Percentiles rank a stretch among this genome's conserved stretches.
Evolutionary conservation across 2,888 invertebrate genomes (phyloP).

Genomic region (Cataglyphis albicans): DNA sequence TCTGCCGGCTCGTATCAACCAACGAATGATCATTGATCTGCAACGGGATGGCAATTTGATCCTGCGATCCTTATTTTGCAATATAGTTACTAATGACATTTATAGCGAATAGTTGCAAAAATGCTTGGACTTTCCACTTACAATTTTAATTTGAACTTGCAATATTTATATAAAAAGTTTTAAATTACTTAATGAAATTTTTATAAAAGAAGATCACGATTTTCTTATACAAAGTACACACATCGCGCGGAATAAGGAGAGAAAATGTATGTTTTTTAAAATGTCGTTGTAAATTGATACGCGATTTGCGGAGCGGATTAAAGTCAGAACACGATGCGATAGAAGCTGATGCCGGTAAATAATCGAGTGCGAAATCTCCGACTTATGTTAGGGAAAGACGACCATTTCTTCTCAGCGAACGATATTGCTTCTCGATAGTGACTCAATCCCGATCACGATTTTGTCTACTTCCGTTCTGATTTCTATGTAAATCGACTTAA

Average conservation of each 20-base stretch:
- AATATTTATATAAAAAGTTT: background rate
- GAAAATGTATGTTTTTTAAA: slow-evolving; percentile 13
- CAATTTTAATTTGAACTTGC: background rate
- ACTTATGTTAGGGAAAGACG: slow-evolving; percentile 47
- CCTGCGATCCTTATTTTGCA: background rate
- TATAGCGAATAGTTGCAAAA: background rate
- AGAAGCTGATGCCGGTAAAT: slow-evolving; percentile 35
- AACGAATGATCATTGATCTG: background rate
- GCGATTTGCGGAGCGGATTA: slow-evolving; percentile 21
- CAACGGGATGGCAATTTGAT: background rate
- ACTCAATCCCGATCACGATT: slow-evolving; percentile 56
- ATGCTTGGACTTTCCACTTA: background rate
- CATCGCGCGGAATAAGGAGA: background rate
- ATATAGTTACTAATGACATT: background rate
- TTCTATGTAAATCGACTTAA: slow-evolving; percentile 71
- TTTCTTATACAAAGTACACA: background rate
- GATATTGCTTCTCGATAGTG: slow-evolving; percentile 42
- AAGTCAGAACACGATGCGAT: slow-evolving; percentile 24
- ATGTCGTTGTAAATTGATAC: slow-evolving; percentile 12
- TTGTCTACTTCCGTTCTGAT: slow-evolving; percentile 68
- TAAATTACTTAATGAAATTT: background rate
- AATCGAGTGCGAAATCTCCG: slow-evolving; percentile 47
- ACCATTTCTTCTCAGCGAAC: slow-evolving; percentile 27
- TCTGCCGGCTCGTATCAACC: slow-evolving; percentile 13
- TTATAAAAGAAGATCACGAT: background rate